These are phyloP conservation scores for Heliconius nattereri DNA, from an alignment of 1,140 invertebrate species.

Conservation along the genomic window DNA sequence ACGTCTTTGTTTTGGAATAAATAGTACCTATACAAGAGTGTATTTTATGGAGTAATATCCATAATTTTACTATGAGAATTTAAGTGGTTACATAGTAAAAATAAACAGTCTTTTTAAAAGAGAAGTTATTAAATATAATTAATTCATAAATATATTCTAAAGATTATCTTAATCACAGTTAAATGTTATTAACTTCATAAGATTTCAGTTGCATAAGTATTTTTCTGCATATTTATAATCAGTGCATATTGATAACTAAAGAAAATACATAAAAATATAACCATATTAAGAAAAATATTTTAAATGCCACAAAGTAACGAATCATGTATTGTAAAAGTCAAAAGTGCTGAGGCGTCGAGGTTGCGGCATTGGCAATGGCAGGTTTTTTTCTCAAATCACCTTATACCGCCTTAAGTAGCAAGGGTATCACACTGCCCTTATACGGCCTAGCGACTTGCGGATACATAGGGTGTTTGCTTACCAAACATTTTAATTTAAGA, in stretches of 20 bases:
- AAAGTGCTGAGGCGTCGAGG: slow-evolving; percentile 41
- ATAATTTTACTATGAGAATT: no score
- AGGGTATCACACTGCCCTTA: slow-evolving; percentile 58
- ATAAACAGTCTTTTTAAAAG: no score
- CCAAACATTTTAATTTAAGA: not conserved
- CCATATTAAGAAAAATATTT: not conserved
- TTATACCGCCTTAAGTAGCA: slow-evolving; percentile 58
- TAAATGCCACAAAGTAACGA: not conserved
- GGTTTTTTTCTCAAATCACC: slow-evolving; percentile 60
- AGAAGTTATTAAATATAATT: no score
- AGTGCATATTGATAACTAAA: not conserved
- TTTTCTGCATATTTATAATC: not conserved
- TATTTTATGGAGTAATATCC: not conserved
- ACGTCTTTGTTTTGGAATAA: not conserved
- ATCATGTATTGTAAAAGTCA: slow-evolving; percentile 33
- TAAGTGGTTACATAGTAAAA: no score
- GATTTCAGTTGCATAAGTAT: not conserved
- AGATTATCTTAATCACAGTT: no score
- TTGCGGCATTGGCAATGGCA: slow-evolving; percentile 59
- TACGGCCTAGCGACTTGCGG: slow-evolving; percentile 42
- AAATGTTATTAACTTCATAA: no score
- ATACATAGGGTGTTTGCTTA: slow-evolving; percentile 24
- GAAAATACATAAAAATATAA: not conserved
- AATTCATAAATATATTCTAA: no score
- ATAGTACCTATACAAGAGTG: not conserved